Evolutionary conservation across 2,888 invertebrate genomes (phyloP).

Genomic region (Heterodera filipjevi): DNA sequence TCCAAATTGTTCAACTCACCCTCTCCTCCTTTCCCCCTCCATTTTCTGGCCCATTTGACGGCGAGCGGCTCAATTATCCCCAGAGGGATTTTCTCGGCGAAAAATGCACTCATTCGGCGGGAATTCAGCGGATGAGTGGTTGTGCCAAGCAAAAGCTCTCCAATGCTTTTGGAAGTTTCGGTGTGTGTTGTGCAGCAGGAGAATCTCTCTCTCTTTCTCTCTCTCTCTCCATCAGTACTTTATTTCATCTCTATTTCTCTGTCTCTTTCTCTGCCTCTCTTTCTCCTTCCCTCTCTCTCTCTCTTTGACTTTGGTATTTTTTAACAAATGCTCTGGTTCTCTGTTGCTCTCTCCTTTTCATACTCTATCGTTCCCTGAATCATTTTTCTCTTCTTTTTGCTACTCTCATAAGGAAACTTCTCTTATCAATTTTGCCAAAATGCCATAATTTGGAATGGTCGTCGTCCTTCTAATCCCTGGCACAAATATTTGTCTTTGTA

Average conservation of each 20-base stretch:
- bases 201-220: too few species aligned
- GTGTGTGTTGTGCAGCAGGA: neutral
- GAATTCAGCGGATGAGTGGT: constrained; percentile 12
- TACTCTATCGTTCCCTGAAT: neutral
- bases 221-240: too few species aligned
- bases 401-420: neutral
- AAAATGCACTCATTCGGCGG: constrained; percentile 6
- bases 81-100: neutral
- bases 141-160: constrained; percentile 7
- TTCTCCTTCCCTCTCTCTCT: too few species aligned
- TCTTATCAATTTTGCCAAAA: neutral
- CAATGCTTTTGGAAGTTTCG: constrained; percentile 1
- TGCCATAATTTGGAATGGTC: constrained; percentile 1
- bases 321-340: neutral
- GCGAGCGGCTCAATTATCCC: constrained; percentile 27
- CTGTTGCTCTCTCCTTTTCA: neutral
- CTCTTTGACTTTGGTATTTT: too few species aligned
- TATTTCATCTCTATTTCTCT: too few species aligned
- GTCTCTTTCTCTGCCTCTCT: too few species aligned
- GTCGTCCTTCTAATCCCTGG: neutral
- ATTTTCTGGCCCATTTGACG: constrained; percentile 22
- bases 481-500: neutral
- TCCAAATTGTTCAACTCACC: constrained; percentile 9
- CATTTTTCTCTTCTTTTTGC: neutral
- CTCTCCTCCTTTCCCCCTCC: neutral